phyloP scores from a whole-genome alignment of 2,797 vertebrate genomes.

The Myoxocephalus aenaeus region DNA sequence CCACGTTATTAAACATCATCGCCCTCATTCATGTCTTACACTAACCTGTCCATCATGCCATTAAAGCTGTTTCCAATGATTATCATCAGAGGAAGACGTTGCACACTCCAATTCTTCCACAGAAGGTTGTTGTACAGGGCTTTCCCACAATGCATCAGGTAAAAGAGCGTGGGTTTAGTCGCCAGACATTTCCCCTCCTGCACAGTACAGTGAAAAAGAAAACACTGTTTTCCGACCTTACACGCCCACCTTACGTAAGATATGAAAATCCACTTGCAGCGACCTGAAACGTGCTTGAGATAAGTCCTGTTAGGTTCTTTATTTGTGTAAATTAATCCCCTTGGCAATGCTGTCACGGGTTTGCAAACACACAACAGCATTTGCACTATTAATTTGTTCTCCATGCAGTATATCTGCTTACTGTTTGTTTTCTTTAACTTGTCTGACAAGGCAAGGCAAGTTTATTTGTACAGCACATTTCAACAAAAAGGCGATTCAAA shows the following conservation, averaged over 20 bases:
- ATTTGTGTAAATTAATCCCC: background rate
- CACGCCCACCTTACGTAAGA: background rate
- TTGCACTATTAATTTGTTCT: background rate
- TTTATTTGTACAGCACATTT: too few relatives aligned
- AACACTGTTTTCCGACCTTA: background rate
- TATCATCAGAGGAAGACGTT: constrained; percentile 79
- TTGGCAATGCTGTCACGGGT: too few relatives aligned
- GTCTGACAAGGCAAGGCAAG: background rate
- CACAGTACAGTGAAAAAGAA: constrained; percentile 22
- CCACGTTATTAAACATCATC: background rate
- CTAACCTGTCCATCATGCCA: constrained; percentile 90
- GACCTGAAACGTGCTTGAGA: background rate
- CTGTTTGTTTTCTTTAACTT: background rate
- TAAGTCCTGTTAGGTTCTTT: background rate
- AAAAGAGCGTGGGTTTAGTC: constrained; percentile 87
- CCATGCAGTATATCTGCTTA: background rate
- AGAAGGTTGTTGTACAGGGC: constrained; percentile 97
- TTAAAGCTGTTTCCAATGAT: constrained; percentile 94
- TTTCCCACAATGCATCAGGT: constrained; percentile 96
- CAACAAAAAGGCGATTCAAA: too few relatives aligned
- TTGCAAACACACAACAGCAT: background rate
- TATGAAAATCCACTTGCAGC: background rate
- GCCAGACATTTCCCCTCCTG: constrained; percentile 90
- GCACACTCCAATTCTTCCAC: constrained; percentile 93
- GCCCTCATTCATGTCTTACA: background rate